These are phyloP conservation scores for Mesocricetus auratus DNA, from an alignment of 2,113 vertebrate genomes.

Conservation along the genomic window DNA sequence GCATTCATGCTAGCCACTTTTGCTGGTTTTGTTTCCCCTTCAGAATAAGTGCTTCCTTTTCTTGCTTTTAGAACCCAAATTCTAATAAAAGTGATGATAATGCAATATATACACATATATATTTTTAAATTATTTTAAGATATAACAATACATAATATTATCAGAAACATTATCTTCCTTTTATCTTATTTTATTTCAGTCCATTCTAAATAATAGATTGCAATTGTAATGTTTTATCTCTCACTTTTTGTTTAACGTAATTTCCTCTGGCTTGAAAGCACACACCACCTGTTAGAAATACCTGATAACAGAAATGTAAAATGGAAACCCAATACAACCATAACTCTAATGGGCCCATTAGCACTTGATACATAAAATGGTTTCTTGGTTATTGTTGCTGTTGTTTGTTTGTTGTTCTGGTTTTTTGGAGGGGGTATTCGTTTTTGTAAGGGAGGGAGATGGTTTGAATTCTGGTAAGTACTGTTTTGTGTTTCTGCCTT, in stretches of 20 bases:
- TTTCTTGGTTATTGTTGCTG: background rate
- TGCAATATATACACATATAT: background rate
- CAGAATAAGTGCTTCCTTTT: background rate
- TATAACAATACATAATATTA: background rate
- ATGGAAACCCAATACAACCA: slow-evolving; percentile 24
- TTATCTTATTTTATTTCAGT: slow-evolving; percentile 57
- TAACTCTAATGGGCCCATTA: slow-evolving; percentile 50
- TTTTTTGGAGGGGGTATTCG: background rate
- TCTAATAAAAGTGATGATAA: background rate
- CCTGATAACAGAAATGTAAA: slow-evolving; percentile 64
- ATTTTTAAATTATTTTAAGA: background rate
- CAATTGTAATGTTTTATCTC: slow-evolving; percentile 14
- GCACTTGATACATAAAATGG: slow-evolving; percentile 45
- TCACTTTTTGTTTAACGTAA: slow-evolving; percentile 67
- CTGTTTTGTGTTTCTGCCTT: slow-evolving; percentile 41
- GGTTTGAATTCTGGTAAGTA: slow-evolving; percentile 30
- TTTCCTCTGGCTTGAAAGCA: slow-evolving; percentile 62
- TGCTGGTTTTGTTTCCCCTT: background rate
- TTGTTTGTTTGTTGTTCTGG: background rate
- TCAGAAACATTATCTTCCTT: slow-evolving; percentile 17
- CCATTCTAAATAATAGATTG: slow-evolving; percentile 55
- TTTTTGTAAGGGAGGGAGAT: background rate
- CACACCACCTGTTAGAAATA: slow-evolving; percentile 30
- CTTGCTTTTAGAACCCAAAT: background rate
- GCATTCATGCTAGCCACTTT: background rate